These are phyloP conservation scores for Cheumatopsyche charites DNA, from an alignment of 1,140 invertebrate genomes.

Conservation along the genomic window DNA sequence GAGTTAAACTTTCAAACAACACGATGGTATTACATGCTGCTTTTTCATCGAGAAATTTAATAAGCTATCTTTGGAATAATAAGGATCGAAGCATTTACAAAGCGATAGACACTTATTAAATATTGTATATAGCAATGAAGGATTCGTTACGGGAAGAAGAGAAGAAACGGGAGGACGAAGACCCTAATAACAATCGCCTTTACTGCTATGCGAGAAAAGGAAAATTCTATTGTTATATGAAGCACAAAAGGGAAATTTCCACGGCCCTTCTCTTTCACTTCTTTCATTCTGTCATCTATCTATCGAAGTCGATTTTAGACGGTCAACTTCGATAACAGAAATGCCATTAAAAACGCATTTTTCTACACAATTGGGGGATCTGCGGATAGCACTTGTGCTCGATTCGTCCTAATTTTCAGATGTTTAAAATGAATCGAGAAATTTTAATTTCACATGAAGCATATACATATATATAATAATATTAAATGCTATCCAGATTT, in stretches of 20 bases:
- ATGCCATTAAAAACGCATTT: slow-evolving; percentile 35
- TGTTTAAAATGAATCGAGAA: no score
- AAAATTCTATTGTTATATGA: slow-evolving; percentile 32
- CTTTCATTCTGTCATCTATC: not conserved
- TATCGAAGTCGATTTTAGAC: slow-evolving; percentile 15
- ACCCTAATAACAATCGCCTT: slow-evolving; percentile 29
- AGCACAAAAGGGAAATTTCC: slow-evolving; percentile 24
- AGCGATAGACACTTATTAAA: slow-evolving; percentile 30
- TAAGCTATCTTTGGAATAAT: slow-evolving; percentile 21
- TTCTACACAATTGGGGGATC: no score
- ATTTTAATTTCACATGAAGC: no score
- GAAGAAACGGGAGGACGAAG: not conserved
- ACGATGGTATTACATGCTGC: not conserved
- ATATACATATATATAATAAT: no score
- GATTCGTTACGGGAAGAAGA: not conserved
- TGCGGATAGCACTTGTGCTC: no score
- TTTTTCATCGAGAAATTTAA: slow-evolving; percentile 15
- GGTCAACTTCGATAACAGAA: not conserved
- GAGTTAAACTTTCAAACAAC: not conserved
- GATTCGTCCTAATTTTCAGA: no score
- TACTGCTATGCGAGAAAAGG: not conserved
- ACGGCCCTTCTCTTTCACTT: slow-evolving; percentile 3
- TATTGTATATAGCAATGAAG: slow-evolving; percentile 32
- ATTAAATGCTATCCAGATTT: no score
- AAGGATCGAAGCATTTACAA: slow-evolving; percentile 15